These are phyloP conservation scores for Keiferia lycopersicella DNA, from an alignment of 2,888 invertebrate genomes.

Conservation along the genomic window DNA sequence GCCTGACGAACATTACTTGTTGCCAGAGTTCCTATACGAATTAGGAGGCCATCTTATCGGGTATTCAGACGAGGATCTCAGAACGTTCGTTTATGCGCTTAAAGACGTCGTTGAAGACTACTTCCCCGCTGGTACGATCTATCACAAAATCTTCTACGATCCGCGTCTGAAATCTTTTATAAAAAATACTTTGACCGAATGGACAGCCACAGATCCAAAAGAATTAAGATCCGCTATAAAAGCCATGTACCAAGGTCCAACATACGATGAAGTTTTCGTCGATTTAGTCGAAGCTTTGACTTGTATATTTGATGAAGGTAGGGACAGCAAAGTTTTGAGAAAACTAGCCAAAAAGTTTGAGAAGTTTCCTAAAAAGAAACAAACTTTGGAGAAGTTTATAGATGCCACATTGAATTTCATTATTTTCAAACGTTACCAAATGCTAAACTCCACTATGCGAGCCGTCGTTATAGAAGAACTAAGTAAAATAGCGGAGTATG, in stretches of 20 bases:
- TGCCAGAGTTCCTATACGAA: constrained; percentile 9
- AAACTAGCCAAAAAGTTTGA: not conserved
- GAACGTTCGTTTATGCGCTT: not conserved
- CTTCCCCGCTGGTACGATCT: constrained; percentile 2
- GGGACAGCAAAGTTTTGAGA: not conserved
- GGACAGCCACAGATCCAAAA: constrained; percentile 7
- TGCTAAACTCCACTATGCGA: constrained; percentile 10
- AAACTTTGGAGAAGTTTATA: not conserved
- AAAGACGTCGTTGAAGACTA: not conserved
- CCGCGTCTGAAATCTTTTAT: constrained; percentile 17
- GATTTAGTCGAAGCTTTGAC: not conserved
- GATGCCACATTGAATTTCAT: constrained; percentile 10
- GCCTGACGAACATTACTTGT: not conserved
- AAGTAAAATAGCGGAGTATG: not conserved
- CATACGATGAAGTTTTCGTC: not conserved
- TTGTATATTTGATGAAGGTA: not conserved
- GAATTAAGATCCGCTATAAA: not conserved
- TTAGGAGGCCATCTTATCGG: not conserved
- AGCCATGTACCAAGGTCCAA: not conserved
- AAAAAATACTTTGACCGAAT: constrained; percentile 5
- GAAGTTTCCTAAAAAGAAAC: not conserved
- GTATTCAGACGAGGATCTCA: constrained; percentile 8
- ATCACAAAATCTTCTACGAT: constrained; percentile 22
- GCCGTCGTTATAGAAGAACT: not conserved
- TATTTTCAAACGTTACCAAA: constrained; percentile 20